Evolutionary conservation across 2,888 invertebrate genomes (phyloP).

Genomic region (Sinelater perroti): DNA sequence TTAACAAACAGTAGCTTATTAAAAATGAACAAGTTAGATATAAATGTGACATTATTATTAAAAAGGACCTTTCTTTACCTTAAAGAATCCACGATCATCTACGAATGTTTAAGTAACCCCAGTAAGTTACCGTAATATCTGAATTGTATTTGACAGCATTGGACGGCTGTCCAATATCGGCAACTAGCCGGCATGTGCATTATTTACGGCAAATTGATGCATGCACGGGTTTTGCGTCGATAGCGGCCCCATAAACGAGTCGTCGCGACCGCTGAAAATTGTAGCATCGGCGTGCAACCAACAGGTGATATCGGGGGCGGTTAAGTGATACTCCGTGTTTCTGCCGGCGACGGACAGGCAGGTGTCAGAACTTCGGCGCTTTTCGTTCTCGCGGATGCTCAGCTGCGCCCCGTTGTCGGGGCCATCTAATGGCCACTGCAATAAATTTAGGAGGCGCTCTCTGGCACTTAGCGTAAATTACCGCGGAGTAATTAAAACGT

Average conservation of each 20-base stretch:
- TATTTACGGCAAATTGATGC: constrained; percentile 34
- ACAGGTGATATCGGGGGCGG: constrained; percentile 48
- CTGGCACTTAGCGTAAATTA: not conserved
- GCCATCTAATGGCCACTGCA: constrained; percentile 20
- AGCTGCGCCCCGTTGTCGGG: constrained; percentile 33
- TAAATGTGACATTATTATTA: too few relatives aligned
- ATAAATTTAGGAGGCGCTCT: constrained; percentile 19
- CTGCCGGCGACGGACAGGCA: constrained; percentile 45
- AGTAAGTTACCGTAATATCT: too few relatives aligned
- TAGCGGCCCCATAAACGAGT: constrained; percentile 39
- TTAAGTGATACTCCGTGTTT: constrained; percentile 52
- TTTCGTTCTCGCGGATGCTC: constrained; percentile 29
- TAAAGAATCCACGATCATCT: too few relatives aligned
- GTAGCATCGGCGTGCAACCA: constrained; percentile 40
- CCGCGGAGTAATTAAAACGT: too few relatives aligned
- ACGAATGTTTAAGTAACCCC: too few relatives aligned
- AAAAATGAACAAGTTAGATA: too few relatives aligned
- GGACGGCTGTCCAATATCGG: too few relatives aligned
- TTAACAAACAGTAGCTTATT: too few relatives aligned
- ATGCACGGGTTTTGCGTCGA: constrained; percentile 32
- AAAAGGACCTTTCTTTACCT: too few relatives aligned
- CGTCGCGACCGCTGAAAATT: constrained; percentile 40
- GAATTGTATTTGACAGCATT: too few relatives aligned
- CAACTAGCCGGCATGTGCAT: too few relatives aligned
- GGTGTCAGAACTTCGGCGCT: constrained; percentile 36